These are phyloP conservation scores for Oncorhynchus mykiss DNA, from an alignment of 2,113 vertebrate genomes.

Conservation along the genomic window DNA sequence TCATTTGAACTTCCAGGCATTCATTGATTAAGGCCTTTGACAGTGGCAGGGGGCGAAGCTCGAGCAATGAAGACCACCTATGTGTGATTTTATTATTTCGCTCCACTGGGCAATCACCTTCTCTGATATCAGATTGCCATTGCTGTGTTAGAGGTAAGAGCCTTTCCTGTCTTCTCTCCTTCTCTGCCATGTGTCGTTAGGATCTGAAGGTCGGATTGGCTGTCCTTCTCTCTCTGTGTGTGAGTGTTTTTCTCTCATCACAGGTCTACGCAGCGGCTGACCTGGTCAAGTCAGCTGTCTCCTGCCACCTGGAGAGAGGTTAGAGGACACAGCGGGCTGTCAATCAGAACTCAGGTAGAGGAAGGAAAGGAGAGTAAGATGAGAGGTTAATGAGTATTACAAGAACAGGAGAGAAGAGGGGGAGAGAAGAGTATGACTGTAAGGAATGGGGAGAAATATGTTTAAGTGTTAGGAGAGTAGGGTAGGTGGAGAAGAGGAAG, in stretches of 20 bases:
- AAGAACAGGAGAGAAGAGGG: too few relatives aligned
- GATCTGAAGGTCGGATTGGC: constrained; percentile 20
- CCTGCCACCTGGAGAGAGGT: background rate
- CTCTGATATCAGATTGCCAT: constrained; percentile 21
- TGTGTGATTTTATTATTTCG: constrained; percentile 49
- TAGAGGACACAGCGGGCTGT: constrained; percentile 45
- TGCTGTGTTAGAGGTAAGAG: background rate
- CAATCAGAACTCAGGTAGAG: constrained; percentile 37
- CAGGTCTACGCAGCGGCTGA: constrained; percentile 14
- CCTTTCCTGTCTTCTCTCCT: background rate
- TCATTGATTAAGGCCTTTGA: constrained; percentile 38
- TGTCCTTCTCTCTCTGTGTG: constrained; percentile 20
- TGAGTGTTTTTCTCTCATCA: constrained; percentile 38
- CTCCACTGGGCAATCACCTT: constrained; percentile 34
- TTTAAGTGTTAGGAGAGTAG: background rate
- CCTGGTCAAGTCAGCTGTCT: constrained; percentile 47
- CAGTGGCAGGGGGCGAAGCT: constrained; percentile 21
- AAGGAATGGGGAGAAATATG: too few relatives aligned
- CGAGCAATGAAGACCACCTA: constrained; percentile 36
- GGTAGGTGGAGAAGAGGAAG: background rate
- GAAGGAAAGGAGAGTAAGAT: constrained; percentile 7
- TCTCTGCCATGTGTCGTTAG: constrained; percentile 19
- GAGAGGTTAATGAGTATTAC: background rate
- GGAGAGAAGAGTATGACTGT: too few relatives aligned
- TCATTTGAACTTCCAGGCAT: constrained; percentile 21